Evolutionary conservation across 2,888 invertebrate species (phyloP).

Genomic region (Kryphioiulus occultus): DNA sequence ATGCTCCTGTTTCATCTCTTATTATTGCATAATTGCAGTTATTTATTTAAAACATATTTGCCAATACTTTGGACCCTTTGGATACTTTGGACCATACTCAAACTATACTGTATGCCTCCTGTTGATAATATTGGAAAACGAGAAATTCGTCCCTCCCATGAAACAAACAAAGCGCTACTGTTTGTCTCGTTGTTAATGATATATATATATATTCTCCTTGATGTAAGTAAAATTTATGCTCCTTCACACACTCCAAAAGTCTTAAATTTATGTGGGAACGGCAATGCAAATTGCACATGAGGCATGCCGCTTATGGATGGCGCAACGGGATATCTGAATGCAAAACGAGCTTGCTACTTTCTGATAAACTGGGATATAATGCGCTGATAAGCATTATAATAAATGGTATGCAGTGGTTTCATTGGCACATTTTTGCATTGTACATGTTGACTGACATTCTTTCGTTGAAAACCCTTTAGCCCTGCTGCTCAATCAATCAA

Average conservation of each 20-base stretch:
- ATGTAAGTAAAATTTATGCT: not conserved
- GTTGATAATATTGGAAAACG: not conserved
- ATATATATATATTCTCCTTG: not conserved
- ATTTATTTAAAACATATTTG: not conserved
- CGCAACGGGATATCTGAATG: not conserved
- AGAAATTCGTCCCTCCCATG: not conserved
- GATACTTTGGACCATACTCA: no score
- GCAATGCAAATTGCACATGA: not conserved
- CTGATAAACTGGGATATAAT: not conserved
- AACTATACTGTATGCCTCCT: no score
- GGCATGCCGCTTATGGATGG: not conserved
- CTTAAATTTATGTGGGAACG: not conserved
- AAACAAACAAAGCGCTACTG: not conserved
- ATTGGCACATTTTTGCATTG: not conserved
- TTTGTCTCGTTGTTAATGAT: not conserved
- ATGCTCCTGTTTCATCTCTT: no score
- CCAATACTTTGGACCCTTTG: not conserved
- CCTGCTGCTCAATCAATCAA: not conserved
- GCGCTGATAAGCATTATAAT: not conserved
- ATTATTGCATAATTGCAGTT: not conserved
- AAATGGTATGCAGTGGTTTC: not conserved
- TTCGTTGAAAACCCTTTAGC: not conserved
- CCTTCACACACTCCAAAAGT: not conserved
- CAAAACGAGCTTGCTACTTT: not conserved
- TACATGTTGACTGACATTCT: not conserved